These are phyloP conservation scores for Subacronicta megacephala DNA, from an alignment of 2,888 invertebrate species.

Conservation along the genomic window DNA sequence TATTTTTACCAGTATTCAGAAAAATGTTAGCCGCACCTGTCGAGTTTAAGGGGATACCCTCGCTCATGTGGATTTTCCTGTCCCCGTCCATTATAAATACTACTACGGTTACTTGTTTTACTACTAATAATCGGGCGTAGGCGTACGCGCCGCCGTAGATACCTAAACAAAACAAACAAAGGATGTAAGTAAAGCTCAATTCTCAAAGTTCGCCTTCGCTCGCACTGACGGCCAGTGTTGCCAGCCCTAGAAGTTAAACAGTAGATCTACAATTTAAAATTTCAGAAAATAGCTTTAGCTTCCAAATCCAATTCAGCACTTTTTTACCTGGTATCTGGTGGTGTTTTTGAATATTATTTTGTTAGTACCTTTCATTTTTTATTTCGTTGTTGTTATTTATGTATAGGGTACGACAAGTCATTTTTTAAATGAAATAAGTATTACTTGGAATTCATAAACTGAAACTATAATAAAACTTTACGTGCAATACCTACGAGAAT, in stretches of 20 bases:
- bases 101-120: slow-evolving; percentile 59
- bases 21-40: slow-evolving; percentile 84
- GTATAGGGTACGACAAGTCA: too few species aligned
- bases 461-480: too few species aligned
- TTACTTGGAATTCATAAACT: too few species aligned
- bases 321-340: background rate
- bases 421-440: too few species aligned
- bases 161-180: slow-evolving; percentile 88
- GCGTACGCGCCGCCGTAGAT: slow-evolving; percentile 77
- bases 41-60: slow-evolving; percentile 82
- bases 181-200: slow-evolving; percentile 80
- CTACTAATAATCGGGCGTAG: slow-evolving; percentile 72
- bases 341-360: too few species aligned
- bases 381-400: too few species aligned
- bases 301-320: background rate
- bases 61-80: slow-evolving; percentile 80
- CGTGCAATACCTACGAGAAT: too few species aligned
- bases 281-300: background rate
- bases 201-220: slow-evolving; percentile 79
- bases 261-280: background rate
- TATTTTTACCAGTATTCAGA: slow-evolving; percentile 81
- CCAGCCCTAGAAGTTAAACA: background rate
- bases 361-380: too few species aligned
- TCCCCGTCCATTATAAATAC: slow-evolving; percentile 79
- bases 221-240: slow-evolving; percentile 59